Conservation (phyloP, 2,888 invertebrate species). For the Drosophila nr. fundita region DNA sequence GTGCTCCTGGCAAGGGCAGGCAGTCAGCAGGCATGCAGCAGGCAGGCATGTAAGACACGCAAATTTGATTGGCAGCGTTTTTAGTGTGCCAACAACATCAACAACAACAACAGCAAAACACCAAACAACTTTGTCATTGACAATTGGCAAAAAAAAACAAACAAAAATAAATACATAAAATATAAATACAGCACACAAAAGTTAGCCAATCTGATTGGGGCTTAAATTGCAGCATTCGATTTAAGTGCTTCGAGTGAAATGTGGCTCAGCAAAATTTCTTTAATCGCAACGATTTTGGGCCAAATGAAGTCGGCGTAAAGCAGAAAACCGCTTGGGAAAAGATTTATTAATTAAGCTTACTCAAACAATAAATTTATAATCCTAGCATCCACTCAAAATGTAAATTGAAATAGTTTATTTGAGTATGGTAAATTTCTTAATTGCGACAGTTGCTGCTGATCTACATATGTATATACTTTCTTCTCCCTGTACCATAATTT, state of each 20-base stretch:
- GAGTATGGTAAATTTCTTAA: not conserved
- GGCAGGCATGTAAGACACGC: slow-evolving; percentile 31
- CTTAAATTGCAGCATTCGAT: slow-evolving; percentile 31
- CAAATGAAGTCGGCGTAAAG: not conserved
- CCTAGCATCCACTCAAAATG: not conserved
- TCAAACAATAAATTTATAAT: not conserved
- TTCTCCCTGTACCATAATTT: not conserved
- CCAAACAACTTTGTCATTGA: slow-evolving; percentile 47
- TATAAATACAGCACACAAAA: slow-evolving; percentile 5
- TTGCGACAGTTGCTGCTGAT: not conserved
- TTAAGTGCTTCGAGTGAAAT: not conserved
- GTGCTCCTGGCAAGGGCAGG: not conserved
- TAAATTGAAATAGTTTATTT: not conserved
- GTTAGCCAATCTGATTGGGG: slow-evolving; percentile 32
- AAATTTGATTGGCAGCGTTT: slow-evolving; percentile 54
- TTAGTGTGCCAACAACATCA: slow-evolving; percentile 29
- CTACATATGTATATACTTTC: not conserved
- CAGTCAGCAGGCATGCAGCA: not conserved
- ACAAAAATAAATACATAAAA: not conserved
- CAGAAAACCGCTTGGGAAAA: not conserved
- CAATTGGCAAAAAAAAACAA: slow-evolving; percentile 30
- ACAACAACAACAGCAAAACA: not conserved
- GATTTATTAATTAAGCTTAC: not conserved
- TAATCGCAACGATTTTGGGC: not conserved
- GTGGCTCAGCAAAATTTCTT: not conserved